Evolutionary conservation across 2,888 invertebrate genomes (phyloP).

Genomic region (Nasonia oneida): DNA sequence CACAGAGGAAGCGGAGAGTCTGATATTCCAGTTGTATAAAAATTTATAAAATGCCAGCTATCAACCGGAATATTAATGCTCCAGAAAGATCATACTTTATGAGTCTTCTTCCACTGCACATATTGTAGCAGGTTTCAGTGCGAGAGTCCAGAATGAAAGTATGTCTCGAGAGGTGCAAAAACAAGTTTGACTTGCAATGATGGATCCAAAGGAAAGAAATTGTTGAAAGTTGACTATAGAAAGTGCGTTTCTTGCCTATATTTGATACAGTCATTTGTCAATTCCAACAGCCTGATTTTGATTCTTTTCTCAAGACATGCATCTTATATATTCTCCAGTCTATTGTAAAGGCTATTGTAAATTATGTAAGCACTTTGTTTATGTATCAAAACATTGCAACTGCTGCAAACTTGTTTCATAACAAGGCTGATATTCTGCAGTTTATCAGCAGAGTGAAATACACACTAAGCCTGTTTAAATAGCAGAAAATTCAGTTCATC

Average conservation of each 20-base stretch:
- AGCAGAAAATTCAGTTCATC: no score
- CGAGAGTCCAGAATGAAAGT: slow-evolving; percentile 33
- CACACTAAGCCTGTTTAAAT: background rate
- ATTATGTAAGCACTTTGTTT: slow-evolving; percentile 31
- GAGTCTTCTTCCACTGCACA: background rate
- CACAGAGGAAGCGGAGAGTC: background rate
- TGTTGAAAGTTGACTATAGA: slow-evolving; percentile 37
- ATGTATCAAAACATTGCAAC: background rate
- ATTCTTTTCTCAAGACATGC: background rate
- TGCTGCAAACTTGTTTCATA: slow-evolving; percentile 28
- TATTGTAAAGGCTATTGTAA: background rate
- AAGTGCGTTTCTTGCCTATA: background rate
- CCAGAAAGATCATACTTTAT: background rate
- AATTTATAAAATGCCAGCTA: background rate
- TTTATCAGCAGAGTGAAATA: background rate
- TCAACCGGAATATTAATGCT: background rate
- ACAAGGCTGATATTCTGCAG: background rate
- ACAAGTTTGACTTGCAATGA: slow-evolving; percentile 34
- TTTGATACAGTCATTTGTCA: background rate
- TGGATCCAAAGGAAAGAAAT: slow-evolving; percentile 36
- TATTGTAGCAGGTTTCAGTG: background rate
- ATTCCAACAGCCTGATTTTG: background rate
- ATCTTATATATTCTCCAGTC: background rate
- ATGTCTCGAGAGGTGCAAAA: slow-evolving; percentile 22
- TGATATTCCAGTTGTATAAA: background rate